These are phyloP conservation scores for Xylota segnis DNA, from an alignment of 2,888 invertebrate species.

Conservation along the genomic window DNA sequence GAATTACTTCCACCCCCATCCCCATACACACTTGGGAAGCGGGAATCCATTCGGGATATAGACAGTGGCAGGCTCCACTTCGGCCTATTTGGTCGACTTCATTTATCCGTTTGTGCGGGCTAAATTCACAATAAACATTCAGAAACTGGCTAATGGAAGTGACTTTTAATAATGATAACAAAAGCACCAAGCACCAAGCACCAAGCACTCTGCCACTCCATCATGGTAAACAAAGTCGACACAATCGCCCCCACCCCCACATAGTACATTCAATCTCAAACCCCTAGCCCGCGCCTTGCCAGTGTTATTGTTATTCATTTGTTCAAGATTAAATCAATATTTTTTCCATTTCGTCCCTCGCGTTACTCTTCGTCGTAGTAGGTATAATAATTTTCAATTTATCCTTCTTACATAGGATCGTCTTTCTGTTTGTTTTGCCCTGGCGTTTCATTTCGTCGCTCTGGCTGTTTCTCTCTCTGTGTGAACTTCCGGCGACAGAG, in stretches of 20 bases:
- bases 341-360: constrained; percentile 52
- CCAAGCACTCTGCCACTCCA: constrained; percentile 48
- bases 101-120: constrained; percentile 30
- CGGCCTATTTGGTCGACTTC: constrained; percentile 32
- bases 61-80: neutral
- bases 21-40: neutral
- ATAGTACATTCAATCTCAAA: neutral
- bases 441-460: constrained; percentile 26
- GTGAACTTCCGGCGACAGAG: constrained; percentile 55
- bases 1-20: neutral
- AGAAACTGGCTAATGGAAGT: constrained; percentile 60
- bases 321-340: constrained; percentile 69
- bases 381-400: constrained; percentile 67
- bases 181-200: constrained; percentile 13
- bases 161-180: constrained; percentile 64
- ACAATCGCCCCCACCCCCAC: neutral
- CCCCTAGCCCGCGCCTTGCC: constrained; percentile 7
- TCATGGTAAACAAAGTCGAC: constrained; percentile 44
- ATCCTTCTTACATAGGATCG: constrained; percentile 33
- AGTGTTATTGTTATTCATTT: constrained; percentile 64
- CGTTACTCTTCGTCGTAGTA: constrained; percentile 21
- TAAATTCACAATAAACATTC: constrained; percentile 54
- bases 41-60: neutral
- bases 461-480: neutral
- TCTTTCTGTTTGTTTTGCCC: constrained; percentile 38